Conservation (phyloP, 2,113 vertebrate genomes). For the Salvelinus namaycush region DNA sequence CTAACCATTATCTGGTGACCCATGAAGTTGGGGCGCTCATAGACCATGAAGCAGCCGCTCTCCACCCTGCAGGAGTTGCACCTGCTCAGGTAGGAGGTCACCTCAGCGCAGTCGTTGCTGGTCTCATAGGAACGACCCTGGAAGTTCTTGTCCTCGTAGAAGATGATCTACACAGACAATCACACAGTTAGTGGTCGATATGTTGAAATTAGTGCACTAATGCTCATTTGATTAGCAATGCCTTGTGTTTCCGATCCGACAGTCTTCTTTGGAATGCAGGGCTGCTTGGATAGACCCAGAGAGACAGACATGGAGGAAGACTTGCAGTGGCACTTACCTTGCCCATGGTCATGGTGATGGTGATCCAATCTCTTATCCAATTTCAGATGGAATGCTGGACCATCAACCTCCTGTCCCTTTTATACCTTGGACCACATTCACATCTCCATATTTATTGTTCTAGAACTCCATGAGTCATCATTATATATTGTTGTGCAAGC, state of each 20-base stretch:
- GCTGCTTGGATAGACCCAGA: not conserved
- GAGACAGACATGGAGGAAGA: not conserved
- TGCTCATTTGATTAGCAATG: not conserved
- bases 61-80: conserved; percentile 53
- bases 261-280: not conserved
- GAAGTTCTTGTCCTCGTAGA: conserved; percentile 72
- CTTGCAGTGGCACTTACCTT: conserved; percentile 45
- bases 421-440: conserved; percentile 55
- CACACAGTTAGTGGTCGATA: not conserved
- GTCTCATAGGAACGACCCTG: conserved; percentile 67
- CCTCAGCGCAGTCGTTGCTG: conserved; percentile 65
- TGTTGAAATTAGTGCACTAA: not conserved
- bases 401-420: conserved; percentile 53
- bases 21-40: conserved; percentile 26
- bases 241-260: not conserved
- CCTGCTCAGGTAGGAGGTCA: conserved; percentile 43
- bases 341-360: conserved; percentile 59
- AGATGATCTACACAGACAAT: conserved; percentile 54
- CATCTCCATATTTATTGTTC: conserved; percentile 55
- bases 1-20: conserved; percentile 13
- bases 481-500: conserved; percentile 39
- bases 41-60: conserved; percentile 52
- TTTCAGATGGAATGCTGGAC: conserved; percentile 51
- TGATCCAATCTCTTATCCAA: conserved; percentile 30
- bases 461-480: conserved; percentile 62